A percentile compares a stretch with the other conserved stretches of the same genome.
Evolutionary conservation across 2,113 vertebrate genomes (phyloP).

Genomic region (Salvelinus fontinalis): DNA sequence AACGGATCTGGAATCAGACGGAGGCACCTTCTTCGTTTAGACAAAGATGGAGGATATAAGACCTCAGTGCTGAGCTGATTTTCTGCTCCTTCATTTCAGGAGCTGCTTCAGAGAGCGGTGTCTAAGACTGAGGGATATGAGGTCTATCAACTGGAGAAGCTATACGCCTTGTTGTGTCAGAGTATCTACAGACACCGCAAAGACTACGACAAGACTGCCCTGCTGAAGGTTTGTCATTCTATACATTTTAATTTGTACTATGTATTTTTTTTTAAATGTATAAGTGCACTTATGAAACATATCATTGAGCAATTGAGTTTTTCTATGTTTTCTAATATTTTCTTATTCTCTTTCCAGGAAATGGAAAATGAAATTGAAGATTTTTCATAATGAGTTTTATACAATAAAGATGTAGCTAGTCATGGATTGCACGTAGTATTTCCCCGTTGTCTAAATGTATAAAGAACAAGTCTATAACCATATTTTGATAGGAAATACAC

Average conservation of each 20-base stretch:
- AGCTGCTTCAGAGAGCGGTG: constrained; percentile 75
- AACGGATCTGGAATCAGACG: too few species aligned
- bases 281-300: too few species aligned
- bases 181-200: constrained; percentile 87
- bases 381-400: constrained; percentile 60
- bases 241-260: background rate
- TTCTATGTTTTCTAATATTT: background rate
- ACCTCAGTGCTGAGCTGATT: background rate
- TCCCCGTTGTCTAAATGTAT: constrained; percentile 40
- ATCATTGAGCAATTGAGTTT: background rate
- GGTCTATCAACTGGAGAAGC: constrained; percentile 86
- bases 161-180: constrained; percentile 87
- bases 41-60: too few species aligned
- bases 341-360: constrained; percentile 66
- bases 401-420: constrained; percentile 8
- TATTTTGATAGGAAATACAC: constrained; percentile 52
- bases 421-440: background rate
- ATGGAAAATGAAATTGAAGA: constrained; percentile 77
- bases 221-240: constrained; percentile 77
- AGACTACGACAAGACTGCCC: constrained; percentile 82
- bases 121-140: constrained; percentile 75
- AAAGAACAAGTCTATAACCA: constrained; percentile 12
- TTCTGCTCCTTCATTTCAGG: constrained; percentile 61
- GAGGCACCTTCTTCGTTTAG: too few species aligned
- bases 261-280: constrained; percentile 3